phyloP scores from a whole-genome alignment of 2,888 invertebrate genomes.

The Tyria jacobaeae region DNA sequence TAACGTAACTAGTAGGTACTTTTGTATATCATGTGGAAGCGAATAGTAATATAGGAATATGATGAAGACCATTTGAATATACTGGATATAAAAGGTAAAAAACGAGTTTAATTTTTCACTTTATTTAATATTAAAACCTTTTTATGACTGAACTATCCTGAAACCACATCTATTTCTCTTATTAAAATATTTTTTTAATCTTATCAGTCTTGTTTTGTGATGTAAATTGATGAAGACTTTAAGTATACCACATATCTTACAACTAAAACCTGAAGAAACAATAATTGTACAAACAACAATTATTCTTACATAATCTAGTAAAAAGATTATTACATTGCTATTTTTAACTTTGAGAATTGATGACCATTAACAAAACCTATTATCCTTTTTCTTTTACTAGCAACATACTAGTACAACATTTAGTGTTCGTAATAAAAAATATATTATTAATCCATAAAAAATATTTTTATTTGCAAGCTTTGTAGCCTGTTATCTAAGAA shows the following conservation, averaged over 20 bases:
- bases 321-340: not conserved
- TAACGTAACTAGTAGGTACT: no score
- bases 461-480: not conserved
- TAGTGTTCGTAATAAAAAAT: not conserved
- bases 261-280: not conserved
- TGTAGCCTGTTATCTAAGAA: not conserved
- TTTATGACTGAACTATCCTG: slow-evolving; percentile 11
- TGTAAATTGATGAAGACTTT: slow-evolving; percentile 21
- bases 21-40: no score
- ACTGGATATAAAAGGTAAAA: not conserved
- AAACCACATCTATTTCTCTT: not conserved
- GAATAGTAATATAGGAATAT: no score
- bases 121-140: slow-evolving; percentile 12
- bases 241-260: not conserved
- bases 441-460: not conserved
- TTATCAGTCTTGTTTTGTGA: slow-evolving; percentile 47
- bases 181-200: slow-evolving; percentile 15
- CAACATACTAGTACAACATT: no score
- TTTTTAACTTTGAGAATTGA: not conserved
- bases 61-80: no score
- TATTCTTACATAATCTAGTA: not conserved
- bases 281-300: not conserved
- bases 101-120: not conserved
- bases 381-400: not conserved
- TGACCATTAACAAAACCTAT: not conserved